A percentile compares a stretch with the other conserved stretches of the same genome.
Conservation (phyloP, 2,113 vertebrate species). For the Protomyctophum bolini region DNA sequence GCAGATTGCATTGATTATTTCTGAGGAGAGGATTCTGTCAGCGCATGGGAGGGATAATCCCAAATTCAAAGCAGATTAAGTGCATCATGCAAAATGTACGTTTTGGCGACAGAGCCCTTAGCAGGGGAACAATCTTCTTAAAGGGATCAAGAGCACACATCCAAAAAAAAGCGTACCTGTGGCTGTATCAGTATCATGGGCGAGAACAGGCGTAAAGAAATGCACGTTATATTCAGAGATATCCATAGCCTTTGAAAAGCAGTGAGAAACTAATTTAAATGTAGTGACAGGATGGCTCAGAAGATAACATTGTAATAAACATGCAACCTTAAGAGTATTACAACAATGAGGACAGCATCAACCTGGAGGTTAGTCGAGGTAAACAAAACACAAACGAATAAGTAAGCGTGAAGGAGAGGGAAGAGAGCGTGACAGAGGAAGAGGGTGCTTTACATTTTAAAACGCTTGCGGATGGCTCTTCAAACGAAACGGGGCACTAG, state of each 20-base stretch:
- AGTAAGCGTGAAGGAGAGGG: too few relatives aligned
- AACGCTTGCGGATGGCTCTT: too few relatives aligned
- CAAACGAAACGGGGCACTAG: too few relatives aligned
- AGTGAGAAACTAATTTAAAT: too few relatives aligned
- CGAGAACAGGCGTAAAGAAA: conserved; percentile 3
- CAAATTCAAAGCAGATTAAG: conserved; percentile 59
- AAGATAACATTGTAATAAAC: too few relatives aligned
- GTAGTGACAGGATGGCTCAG: too few relatives aligned
- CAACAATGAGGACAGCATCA: too few relatives aligned
- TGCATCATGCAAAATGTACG: conserved; percentile 51
- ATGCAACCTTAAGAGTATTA: too few relatives aligned
- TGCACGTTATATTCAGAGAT: background rate
- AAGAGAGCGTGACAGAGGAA: too few relatives aligned
- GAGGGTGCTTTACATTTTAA: too few relatives aligned
- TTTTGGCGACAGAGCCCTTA: conserved; percentile 34
- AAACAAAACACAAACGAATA: too few relatives aligned
- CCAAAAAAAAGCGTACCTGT: background rate
- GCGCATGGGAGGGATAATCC: conserved; percentile 50
- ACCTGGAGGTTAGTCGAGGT: too few relatives aligned
- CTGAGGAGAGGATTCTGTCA: conserved; percentile 30
- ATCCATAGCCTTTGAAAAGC: background rate
- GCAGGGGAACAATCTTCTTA: conserved; percentile 37
- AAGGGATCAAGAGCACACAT: conserved; percentile 34
- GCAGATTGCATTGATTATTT: conserved; percentile 34
- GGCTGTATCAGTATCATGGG: background rate